Percentiles rank a stretch among this genome's conserved stretches.
Evolutionary conservation across 2,888 invertebrate genomes (phyloP).

Genomic region (Colostygia pectinataria): DNA sequence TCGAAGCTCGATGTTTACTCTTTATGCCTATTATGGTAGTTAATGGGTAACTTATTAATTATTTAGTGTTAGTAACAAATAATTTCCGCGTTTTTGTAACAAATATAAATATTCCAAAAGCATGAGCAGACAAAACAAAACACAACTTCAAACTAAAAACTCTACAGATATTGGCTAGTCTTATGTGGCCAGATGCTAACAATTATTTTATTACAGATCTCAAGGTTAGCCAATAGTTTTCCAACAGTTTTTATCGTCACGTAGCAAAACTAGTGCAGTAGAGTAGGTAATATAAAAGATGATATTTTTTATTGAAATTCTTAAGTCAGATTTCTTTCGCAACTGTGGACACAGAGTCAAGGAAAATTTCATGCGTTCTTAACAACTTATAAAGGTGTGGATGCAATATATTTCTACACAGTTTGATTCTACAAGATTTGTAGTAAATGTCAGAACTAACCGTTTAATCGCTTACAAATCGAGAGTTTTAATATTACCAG

Average conservation of each 20-base stretch:
- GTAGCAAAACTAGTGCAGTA: slow-evolving; percentile 13
- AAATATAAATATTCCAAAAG: too few relatives aligned
- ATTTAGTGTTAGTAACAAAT: too few relatives aligned
- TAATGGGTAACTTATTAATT: too few relatives aligned
- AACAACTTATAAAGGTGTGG: slow-evolving; percentile 5
- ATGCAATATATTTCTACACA: slow-evolving; percentile 19
- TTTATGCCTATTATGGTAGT: too few relatives aligned
- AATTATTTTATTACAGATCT: background rate
- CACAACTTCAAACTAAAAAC: too few relatives aligned
- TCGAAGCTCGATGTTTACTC: too few relatives aligned
- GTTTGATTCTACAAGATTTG: slow-evolving; percentile 4
- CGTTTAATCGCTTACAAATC: slow-evolving; percentile 9
- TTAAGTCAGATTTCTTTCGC: slow-evolving; percentile 3
- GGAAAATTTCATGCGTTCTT: slow-evolving; percentile 17
- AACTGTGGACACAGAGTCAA: slow-evolving; percentile 9
- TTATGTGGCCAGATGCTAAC: too few relatives aligned
- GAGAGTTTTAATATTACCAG: slow-evolving; percentile 5
- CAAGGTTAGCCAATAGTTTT: slow-evolving; percentile 16
- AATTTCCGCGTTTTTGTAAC: too few relatives aligned
- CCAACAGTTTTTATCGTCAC: slow-evolving; percentile 21
- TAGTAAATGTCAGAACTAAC: slow-evolving; percentile 23
- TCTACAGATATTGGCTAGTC: too few relatives aligned
- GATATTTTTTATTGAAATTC: background rate
- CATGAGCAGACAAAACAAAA: too few relatives aligned
- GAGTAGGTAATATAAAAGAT: slow-evolving; percentile 5